Conservation (phyloP, 2,888 invertebrate species). For the Clusia tigrina region DNA sequence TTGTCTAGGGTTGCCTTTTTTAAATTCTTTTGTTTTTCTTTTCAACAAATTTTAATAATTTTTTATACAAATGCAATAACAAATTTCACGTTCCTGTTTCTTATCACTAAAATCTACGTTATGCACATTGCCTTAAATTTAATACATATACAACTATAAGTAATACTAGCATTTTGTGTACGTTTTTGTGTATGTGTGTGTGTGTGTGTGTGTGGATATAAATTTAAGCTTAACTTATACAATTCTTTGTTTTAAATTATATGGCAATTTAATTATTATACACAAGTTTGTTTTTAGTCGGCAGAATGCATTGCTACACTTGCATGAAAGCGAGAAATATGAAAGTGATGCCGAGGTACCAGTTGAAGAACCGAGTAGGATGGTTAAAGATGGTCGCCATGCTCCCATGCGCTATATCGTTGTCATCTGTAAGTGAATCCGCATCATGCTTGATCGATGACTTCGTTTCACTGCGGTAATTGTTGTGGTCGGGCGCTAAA, state of each 20-base stretch:
- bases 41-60: slow-evolving; percentile 24
- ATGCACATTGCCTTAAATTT: slow-evolving; percentile 12
- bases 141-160: not conserved
- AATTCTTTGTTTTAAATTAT: slow-evolving; percentile 2
- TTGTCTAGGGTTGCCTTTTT: slow-evolving; percentile 35
- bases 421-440: slow-evolving; percentile 59
- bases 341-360: slow-evolving; percentile 20
- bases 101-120: slow-evolving; percentile 26
- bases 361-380: slow-evolving; percentile 17
- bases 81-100: slow-evolving; percentile 47
- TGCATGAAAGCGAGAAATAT: not conserved
- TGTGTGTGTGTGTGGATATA: slow-evolving; percentile 5
- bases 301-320: slow-evolving; percentile 30
- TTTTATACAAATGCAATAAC: slow-evolving; percentile 45
- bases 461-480: slow-evolving; percentile 57
- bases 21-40: slow-evolving; percentile 18
- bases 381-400: slow-evolving; percentile 37
- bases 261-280: not conserved
- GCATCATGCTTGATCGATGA: slow-evolving; percentile 56
- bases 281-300: slow-evolving; percentile 8
- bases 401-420: slow-evolving; percentile 46
- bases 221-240: not conserved
- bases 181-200: not conserved
- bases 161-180: no score
- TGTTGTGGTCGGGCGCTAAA: slow-evolving; percentile 59